Base-by-base conservation (phyloP, 2,888 invertebrate genomes). In the Drosophila pegasa region DNA sequence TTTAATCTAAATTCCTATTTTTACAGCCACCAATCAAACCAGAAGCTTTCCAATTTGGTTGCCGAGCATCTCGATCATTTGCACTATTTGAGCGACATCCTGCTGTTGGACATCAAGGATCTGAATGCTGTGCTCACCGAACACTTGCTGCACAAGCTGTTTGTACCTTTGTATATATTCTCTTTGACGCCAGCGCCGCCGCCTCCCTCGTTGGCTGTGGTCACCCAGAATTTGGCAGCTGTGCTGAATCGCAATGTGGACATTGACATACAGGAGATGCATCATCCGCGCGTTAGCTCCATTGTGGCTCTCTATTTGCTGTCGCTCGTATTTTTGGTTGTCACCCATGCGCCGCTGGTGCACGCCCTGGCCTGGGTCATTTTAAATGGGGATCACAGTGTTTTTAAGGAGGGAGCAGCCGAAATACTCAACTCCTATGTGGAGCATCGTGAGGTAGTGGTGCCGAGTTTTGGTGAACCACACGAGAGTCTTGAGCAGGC, bases 1-100 rank as follows among this genome's bases (percentile, higher is more conserved):
- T 0, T 14, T 43, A 18, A 35, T 14, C 0, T 0, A 1, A 6
- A n/a, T 20, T 0, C 12, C 1, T 8, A 81, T 74, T 78, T 94
- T 8, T 93, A 74, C 93, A 98, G 98, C 92, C 97, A 98, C 91
- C 96, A 97, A 93, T 97, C 97, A 20, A 96, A 97, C 90, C 96
- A 97, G 87, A 95, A 97, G 87, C 93, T 99, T 51, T 95, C 98
- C 12, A 98, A 98, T 92, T 93, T 99, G 73, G 98, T 99, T 2
- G 99, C 98, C 0, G 99, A 99, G 92, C 99, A 99, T 92, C 93
- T 99, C 76, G 99, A 99, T 92, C 98, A 99, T 91, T 94, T 99
- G 14, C 99, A 99, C 93, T 99, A 99, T 92, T 94, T 99, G 61
- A 99, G 99, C 91, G 99, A 99, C 91, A 99, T 99, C 83, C 94